Percentiles rank a stretch among this genome's conserved stretches.
Evolutionary conservation across 1,140 invertebrate species (phyloP).

Genomic region (Calliphora vicina): DNA sequence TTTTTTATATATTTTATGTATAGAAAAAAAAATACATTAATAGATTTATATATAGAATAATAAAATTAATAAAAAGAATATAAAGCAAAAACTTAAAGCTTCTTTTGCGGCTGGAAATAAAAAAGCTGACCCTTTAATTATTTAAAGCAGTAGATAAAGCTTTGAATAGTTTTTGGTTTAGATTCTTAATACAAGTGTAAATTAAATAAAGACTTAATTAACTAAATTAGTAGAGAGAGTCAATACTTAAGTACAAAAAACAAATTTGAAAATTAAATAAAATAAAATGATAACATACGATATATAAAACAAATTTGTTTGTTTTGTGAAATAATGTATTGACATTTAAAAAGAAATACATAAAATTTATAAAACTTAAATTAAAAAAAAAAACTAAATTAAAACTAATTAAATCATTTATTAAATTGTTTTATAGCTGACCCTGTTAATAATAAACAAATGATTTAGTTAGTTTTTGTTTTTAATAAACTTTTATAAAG

Average conservation of each 20-base stretch:
- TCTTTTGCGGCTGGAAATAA: background rate
- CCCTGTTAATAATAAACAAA: background rate
- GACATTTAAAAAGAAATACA: conserved; percentile 44
- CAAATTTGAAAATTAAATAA: background rate
- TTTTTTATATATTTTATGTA: background rate
- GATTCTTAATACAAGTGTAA: background rate
- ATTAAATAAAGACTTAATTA: background rate
- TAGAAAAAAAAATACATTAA: background rate
- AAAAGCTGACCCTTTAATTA: background rate
- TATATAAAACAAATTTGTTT: background rate
- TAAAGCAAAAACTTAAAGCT: background rate
- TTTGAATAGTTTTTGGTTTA: background rate
- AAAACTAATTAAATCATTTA: conserved; percentile 8
- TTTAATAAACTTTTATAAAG: background rate
- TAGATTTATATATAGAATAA: background rate
- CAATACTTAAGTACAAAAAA: conserved; percentile 10
- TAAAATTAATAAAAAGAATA: background rate
- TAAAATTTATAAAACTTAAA: background rate
- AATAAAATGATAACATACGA: too few relatives aligned
- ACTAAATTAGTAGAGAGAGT: background rate
- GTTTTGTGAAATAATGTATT: background rate
- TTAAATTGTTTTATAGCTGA: background rate
- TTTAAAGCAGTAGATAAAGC: background rate
- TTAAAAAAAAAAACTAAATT: too few relatives aligned
- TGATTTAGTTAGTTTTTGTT: conserved; percentile 20